Evolutionary conservation across 2,797 vertebrate genomes (phyloP), one percentile per base, ranked within the genome.

Genomic region (Lacerta viridis): DNA sequence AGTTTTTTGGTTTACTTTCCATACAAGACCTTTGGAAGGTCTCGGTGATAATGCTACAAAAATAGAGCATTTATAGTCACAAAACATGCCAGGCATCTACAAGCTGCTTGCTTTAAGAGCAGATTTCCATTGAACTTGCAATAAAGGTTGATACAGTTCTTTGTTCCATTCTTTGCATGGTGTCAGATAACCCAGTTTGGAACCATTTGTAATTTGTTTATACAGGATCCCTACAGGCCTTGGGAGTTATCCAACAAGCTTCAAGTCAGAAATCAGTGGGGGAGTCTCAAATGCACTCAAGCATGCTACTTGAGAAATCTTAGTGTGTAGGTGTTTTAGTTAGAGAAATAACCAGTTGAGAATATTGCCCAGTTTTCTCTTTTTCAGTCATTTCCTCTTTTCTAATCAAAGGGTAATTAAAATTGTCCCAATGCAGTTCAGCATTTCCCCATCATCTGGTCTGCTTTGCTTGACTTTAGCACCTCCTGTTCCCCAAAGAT

Each of bases 201-300:
- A 74, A 81, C 59, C 59, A 74, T 75, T 80, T 86, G 66, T 41
- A 79, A 79, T 55, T 80, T 75, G 69, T 75, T 87, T 81, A 75
- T 64, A 81, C n/a, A 61, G 69, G 43, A 61, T 74, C 29, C 39
- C 55, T 74, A n/a, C 79, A 75, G 50, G 69, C 41, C 79, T 81
- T 74, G 69, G 29, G 59, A 74, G 29, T 33, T 17, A 61, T 81
- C 79, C 55, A 87, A 68, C 69, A 61, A 82, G 79, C 55, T 75
- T 87, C 55, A 55, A 81, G 55, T 81, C 7, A 33, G 50, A 87
- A 87, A 87, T 75, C 79, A 87, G 29, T 81, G 77, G 79, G 55
- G 79, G 69, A 15, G 50, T 43, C 71, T 87, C 71, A 80, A 68
- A 81, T 87, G 79, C 29, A 81, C 36, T 61, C 50, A 46, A 23